Base-by-base conservation (phyloP, 2,113 vertebrate genomes). In the Aegypius monachus region DNA sequence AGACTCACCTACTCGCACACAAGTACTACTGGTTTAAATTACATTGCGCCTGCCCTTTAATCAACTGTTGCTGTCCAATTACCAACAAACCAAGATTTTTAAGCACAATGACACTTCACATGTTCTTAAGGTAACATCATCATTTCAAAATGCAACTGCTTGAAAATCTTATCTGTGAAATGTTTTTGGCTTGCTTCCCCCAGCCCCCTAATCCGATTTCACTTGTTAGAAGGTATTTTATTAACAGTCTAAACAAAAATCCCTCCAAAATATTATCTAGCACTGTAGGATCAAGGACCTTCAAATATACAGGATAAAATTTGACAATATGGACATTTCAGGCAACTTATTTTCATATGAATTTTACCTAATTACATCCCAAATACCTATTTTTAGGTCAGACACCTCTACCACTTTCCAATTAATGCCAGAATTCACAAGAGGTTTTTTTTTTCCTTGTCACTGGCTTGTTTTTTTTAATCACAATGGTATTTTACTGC, bases 401-500 rank as follows among this genome's bases (percentile, higher is more conserved):
- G 72, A 67, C 22, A 67, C 7, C 9, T 50, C 47, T 38, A 61
- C 2, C 17, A 50, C 27, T 56, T 94, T 50, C 47, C 22, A 63
- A 7, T 21, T 62, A 42, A 52, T 11, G 11, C 20, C 16, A 63
- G 25, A 71, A 81, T 32, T 74, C 42, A 81, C 25, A 58, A 31
- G 23, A 65, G 21, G 1, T 9, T 66, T 19, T 66, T 48, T n/a
- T 40, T 26, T n/a, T n/a, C n/a, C 55, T 36, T 40, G 26, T 29
- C 3, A 2, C 6, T 6, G 1, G 16, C 80, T 19, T 61, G 4
- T 0, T 6, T 62, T 81, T 77, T 77, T 70, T 19, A n/a, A 18
- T 42, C 56, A 34, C 0, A 0, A 7, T 5, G 11, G 11, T 38
- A 55, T 81, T 70, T 81, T 36, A 22, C 45, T 75, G 38, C 34